phyloP scores from a whole-genome alignment of 2,113 vertebrate genomes.

The Daboia siamensis region DNA sequence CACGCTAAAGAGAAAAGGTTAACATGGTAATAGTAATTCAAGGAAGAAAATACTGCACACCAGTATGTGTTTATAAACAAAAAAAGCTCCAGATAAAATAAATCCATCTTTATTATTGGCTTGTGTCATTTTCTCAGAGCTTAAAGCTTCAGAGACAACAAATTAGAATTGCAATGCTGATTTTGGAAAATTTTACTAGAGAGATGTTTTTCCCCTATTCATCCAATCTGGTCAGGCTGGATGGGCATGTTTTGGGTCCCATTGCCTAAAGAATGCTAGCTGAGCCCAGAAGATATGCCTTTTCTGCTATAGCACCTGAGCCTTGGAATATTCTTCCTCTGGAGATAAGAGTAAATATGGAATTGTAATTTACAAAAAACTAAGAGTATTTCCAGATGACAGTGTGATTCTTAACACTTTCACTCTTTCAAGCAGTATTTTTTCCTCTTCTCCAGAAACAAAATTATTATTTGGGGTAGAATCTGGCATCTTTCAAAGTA shows the following conservation, averaged over 20 bases:
- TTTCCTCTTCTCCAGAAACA: background rate
- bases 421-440: background rate
- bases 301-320: background rate
- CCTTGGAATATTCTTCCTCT: background rate
- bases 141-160: background rate
- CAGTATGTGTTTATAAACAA: background rate
- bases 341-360: background rate
- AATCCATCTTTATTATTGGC: background rate
- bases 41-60: background rate
- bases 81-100: background rate
- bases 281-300: background rate
- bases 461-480: background rate
- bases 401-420: background rate
- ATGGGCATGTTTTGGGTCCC: background rate
- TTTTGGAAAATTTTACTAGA: background rate
- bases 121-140: background rate
- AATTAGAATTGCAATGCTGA: background rate
- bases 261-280: background rate
- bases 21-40: background rate
- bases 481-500: background rate
- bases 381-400: background rate
- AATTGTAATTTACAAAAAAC: background rate
- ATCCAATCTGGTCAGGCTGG: background rate
- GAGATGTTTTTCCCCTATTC: background rate
- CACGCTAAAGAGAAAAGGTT: background rate